These are phyloP conservation scores for Eueides isabella DNA, from an alignment of 1,140 invertebrate species.

Conservation along the genomic window DNA sequence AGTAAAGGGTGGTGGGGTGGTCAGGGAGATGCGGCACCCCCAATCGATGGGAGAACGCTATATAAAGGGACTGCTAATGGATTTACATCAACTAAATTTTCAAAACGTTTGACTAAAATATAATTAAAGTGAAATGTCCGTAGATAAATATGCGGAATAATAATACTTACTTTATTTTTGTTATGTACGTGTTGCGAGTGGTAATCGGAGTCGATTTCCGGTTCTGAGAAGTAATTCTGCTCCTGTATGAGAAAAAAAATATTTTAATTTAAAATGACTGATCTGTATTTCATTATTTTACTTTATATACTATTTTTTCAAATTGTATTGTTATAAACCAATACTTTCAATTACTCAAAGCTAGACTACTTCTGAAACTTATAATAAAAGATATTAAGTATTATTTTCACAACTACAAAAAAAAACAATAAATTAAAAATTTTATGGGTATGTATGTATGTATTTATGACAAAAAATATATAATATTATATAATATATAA, in stretches of 20 bases:
- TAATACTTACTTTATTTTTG: slow-evolving; percentile 91
- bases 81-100: background rate
- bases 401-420: background rate
- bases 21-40: background rate
- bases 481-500: slow-evolving; percentile 10
- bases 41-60: background rate
- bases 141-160: background rate
- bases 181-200: slow-evolving; percentile 95
- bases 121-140: background rate
- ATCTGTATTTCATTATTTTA: background rate
- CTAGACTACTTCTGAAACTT: too few species aligned
- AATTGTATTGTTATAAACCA: too few species aligned
- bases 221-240: slow-evolving; percentile 95
- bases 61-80: background rate
- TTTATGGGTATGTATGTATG: too few species aligned
- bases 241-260: slow-evolving; percentile 84
- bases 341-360: too few species aligned
- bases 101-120: background rate
- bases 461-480: too few species aligned
- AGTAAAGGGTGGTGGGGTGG: background rate
- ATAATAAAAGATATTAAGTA: background rate
- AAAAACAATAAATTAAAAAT: too few species aligned
- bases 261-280: background rate
- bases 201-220: slow-evolving; percentile 96
- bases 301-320: background rate